Evolutionary conservation across 2,888 invertebrate genomes (phyloP).

Genomic region (Nomada ferruginata): DNA sequence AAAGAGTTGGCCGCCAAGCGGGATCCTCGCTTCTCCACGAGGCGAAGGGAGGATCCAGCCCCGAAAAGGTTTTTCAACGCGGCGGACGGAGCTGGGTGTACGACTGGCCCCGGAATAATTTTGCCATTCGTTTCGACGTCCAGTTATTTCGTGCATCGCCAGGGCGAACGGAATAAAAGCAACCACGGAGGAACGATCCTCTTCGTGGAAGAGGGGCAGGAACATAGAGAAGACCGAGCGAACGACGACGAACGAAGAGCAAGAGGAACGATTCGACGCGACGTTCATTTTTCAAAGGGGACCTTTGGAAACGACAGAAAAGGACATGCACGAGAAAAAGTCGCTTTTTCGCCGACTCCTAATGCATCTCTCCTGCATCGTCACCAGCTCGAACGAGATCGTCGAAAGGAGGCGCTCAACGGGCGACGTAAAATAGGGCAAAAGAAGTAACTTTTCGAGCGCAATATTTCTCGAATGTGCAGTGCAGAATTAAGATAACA

Average conservation of each 20-base stretch:
- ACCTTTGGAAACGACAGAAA: background rate
- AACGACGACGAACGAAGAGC: conserved; percentile 21
- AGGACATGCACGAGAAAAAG: conserved; percentile 38
- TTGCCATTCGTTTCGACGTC: conserved; percentile 63
- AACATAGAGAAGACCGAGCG: background rate
- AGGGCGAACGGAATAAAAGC: conserved; percentile 39
- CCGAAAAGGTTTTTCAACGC: conserved; percentile 44
- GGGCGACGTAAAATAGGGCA: too few relatives aligned
- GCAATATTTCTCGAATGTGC: too few relatives aligned
- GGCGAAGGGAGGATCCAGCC: conserved; percentile 38
- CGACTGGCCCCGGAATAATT: conserved; percentile 60
- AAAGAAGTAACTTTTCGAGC: too few relatives aligned
- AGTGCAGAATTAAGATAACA: too few relatives aligned
- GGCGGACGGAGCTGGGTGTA: conserved; percentile 19
- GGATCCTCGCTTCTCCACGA: conserved; percentile 15
- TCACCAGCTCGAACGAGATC: background rate
- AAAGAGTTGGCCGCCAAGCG: conserved; percentile 6
- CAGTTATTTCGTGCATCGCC: conserved; percentile 51
- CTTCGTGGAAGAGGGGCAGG: conserved; percentile 38
- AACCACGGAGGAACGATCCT: conserved; percentile 26
- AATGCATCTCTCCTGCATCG: conserved; percentile 28
- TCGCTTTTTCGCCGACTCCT: conserved; percentile 45
- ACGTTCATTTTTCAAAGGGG: conserved; percentile 5
- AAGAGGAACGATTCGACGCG: conserved; percentile 42
- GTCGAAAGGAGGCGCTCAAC: background rate